Base-by-base conservation (phyloP, 1,140 invertebrate genomes). In the Heliconius himera region DNA sequence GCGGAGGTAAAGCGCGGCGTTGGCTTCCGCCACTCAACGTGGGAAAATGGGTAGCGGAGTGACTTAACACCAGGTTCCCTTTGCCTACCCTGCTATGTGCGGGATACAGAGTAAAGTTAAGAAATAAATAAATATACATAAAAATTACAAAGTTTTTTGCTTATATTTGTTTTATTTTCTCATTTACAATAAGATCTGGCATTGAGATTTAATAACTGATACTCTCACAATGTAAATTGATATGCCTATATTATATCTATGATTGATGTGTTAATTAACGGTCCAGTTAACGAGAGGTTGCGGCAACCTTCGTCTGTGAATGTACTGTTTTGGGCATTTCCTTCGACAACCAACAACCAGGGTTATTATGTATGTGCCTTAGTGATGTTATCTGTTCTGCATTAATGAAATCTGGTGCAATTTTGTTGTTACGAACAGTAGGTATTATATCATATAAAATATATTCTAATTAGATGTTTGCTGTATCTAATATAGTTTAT, bases 221-320 rank as follows among this genome's bases (percentile, higher is more conserved):
- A 66, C 60, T 29, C 11, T 66, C 26, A 16, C 60, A 66, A 5
- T 11, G 60, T 66, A 66, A 66, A 66, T 22, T 66, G 60, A 66
- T 66, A 66, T 66, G 60, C 60, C 60, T 66, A 66, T 29, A 66
- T 29, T 66, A 66, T 66, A 66, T 9, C 22, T 60, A 70, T 82
- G 78, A 84, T 84, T 76, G 70, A 82, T 80, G 78, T 79, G 73
- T 74, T 83, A 83, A 82, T 85, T 80, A 82, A 77, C 60, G 70
- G 77, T 74, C 73, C 46, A 60, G 70, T 82, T 80, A 80, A 78
- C 74, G 33, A 66, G 80, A 81, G 79, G 74, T 81, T 81, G 76
- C 70, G 18, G 11, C 77, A 73, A 79, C 83, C 83, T 84, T 84
- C 79, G 60, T 16, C 51, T 71, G 41, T 72, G 38, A 74, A 70